Conservation (phyloP, 1,140 invertebrate species). For the Anastatus disparis region DNA sequence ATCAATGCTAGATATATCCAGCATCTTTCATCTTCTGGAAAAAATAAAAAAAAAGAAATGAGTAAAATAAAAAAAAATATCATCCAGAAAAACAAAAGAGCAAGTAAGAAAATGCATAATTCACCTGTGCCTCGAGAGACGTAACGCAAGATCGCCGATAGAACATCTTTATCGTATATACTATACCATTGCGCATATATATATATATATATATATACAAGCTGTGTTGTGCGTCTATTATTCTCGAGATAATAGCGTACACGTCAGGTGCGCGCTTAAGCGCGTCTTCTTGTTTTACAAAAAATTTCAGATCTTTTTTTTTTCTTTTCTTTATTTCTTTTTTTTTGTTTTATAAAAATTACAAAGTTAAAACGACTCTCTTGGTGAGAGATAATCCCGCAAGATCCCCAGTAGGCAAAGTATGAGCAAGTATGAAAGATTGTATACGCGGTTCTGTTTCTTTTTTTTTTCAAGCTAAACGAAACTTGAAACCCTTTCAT, state of each 20-base stretch:
- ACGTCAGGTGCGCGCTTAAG: slow-evolving; percentile 14
- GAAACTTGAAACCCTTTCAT: slow-evolving; percentile 36
- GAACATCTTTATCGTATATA: slow-evolving; percentile 32
- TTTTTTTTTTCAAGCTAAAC: background rate
- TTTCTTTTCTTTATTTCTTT: no score
- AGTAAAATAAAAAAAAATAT: background rate
- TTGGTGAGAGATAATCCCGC: slow-evolving; percentile 18
- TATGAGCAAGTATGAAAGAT: background rate
- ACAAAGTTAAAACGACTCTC: background rate
- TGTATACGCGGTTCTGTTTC: no score
- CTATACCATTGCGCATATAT: no score
- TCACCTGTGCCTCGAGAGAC: slow-evolving; percentile 3
- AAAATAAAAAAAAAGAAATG: no score
- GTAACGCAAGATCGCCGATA: slow-evolving; percentile 33
- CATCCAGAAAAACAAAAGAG: slow-evolving; percentile 15
- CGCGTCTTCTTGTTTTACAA: no score
- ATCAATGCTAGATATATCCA: background rate
- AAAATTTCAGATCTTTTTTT: no score
- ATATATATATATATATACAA: no score
- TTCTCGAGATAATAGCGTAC: slow-evolving; percentile 30
- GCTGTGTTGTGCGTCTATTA: slow-evolving; percentile 31
- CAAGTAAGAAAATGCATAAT: slow-evolving; percentile 7
- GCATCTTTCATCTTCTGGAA: no score
- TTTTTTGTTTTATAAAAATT: background rate
- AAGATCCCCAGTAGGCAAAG: background rate